Conservation (phyloP, 1,140 invertebrate genomes). For the Geopemphigus sp. region DNA sequence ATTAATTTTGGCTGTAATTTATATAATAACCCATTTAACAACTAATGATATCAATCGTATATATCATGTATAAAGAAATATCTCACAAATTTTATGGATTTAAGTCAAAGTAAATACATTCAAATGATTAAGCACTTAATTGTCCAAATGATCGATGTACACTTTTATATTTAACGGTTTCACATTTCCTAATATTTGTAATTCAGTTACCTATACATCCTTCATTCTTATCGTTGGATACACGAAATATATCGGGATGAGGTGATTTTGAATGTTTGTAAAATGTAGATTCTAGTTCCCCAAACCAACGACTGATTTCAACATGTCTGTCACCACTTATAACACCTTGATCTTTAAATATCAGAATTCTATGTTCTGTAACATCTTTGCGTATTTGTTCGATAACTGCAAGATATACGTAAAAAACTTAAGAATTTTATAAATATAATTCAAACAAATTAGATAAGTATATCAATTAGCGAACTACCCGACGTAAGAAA, state of each 20-base stretch:
- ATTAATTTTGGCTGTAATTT: too few species aligned
- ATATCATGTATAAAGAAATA: too few species aligned
- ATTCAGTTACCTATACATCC: conserved; percentile 56
- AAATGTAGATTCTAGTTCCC: conserved; percentile 59
- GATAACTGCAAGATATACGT: conserved; percentile 53
- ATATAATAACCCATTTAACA: too few species aligned
- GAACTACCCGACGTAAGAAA: too few species aligned
- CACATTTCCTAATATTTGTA: neutral
- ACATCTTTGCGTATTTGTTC: conserved; percentile 57
- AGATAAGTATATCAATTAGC: too few species aligned
- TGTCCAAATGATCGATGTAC: too few species aligned
- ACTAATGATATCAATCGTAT: too few species aligned
- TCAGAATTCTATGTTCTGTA: conserved; percentile 56
- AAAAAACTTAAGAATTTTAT: neutral
- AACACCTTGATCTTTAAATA: conserved; percentile 59
- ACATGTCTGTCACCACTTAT: conserved; percentile 58
- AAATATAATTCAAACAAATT: neutral
- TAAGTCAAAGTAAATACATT: too few species aligned
- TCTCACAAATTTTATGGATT: too few species aligned
- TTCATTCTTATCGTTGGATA: conserved; percentile 58
- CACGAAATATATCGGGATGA: conserved; percentile 59
- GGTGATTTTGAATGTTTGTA: conserved; percentile 59
- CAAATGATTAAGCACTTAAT: too few species aligned
- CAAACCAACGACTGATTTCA: conserved; percentile 60
- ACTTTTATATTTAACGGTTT: too few species aligned